Evolutionary conservation across 1,140 invertebrate genomes (phyloP).

Genomic region (Drosophila littoralis): DNA sequence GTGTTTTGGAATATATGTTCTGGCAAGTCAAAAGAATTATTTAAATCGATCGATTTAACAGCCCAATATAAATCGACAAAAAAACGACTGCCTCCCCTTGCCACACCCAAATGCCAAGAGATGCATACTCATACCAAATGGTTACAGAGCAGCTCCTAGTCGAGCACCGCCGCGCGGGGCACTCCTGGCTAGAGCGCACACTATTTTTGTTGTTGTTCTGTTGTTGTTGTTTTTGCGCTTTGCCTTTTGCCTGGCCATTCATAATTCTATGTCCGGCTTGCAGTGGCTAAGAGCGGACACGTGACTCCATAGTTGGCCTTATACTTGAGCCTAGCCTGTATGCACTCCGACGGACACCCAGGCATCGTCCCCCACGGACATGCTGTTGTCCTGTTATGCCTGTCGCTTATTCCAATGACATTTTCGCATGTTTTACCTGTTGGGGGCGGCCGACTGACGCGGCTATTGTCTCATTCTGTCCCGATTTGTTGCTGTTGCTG

Average conservation of each 20-base stretch:
- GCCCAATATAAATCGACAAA: no score
- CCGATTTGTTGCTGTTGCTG: conserved; percentile 15
- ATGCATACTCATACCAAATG: no score
- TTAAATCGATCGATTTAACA: no score
- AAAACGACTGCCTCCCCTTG: no score
- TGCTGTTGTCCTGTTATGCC: conserved; percentile 21
- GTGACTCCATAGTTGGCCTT: conserved; percentile 52
- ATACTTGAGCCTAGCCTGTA: conserved; percentile 33
- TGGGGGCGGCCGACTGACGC: conserved; percentile 3
- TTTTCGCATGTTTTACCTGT: conserved; percentile 31
- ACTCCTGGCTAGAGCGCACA: no score
- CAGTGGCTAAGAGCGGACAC: conserved; percentile 47
- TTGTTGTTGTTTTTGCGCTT: conserved; percentile 12
- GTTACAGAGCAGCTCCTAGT: no score
- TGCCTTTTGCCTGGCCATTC: conserved; percentile 50
- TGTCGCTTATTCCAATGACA: conserved; percentile 30
- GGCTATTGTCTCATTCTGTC: conserved; percentile 22
- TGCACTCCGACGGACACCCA: not conserved
- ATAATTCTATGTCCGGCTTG: conserved; percentile 64
- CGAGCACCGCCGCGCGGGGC: no score
- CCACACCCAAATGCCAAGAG: no score
- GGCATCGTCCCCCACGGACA: conserved; percentile 11
- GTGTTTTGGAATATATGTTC: no score
- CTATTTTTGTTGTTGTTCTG: not conserved
- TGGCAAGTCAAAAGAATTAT: no score